Conservation (phyloP, 2,113 vertebrate species). For the Triplophysa rosa region DNA sequence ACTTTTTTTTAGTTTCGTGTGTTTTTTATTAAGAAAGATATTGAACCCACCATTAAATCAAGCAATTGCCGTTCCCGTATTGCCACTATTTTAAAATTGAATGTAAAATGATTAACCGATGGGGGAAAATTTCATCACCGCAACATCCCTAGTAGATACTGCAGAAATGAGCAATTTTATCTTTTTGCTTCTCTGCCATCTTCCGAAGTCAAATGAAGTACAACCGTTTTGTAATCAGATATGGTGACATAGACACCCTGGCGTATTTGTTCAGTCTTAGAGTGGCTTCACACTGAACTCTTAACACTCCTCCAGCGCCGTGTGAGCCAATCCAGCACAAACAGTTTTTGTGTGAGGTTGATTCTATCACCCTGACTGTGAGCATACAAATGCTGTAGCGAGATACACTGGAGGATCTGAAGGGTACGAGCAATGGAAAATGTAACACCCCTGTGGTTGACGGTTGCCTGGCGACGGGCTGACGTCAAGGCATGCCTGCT, state of each 20-base stretch:
- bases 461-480: conserved; percentile 72
- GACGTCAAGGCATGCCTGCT: conserved; percentile 81
- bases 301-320: conserved; percentile 3
- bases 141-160: too few species aligned
- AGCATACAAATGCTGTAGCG: conserved; percentile 32
- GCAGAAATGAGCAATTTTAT: too few species aligned
- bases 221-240: neutral
- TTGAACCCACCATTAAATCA: too few species aligned
- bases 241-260: neutral
- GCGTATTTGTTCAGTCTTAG: conserved; percentile 11
- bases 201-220: too few species aligned
- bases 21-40: too few species aligned
- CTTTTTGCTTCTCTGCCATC: too few species aligned
- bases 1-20: too few species aligned
- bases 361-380: conserved; percentile 22
- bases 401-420: conserved; percentile 55
- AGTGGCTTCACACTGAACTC: neutral
- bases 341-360: conserved; percentile 20
- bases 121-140: too few species aligned
- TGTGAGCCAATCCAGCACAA: conserved; percentile 15
- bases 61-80: too few species aligned
- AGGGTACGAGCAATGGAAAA: conserved; percentile 77
- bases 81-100: too few species aligned
- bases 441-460: conserved; percentile 75
- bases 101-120: too few species aligned